Conservation (phyloP, 2,113 vertebrate species). For the Pygathrix nemaeus region DNA sequence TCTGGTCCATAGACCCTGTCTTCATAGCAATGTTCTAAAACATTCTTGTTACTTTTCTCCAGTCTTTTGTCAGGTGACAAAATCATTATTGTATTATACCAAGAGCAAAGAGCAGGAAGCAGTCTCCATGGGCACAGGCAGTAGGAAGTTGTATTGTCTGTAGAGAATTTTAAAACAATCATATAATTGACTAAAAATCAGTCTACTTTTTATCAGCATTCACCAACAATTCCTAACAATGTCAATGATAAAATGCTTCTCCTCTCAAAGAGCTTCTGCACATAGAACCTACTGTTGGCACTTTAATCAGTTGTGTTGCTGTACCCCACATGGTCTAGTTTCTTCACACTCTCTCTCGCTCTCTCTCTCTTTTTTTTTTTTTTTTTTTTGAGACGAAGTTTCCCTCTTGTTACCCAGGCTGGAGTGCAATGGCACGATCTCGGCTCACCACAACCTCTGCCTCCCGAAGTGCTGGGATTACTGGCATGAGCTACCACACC, state of each 20-base stretch:
- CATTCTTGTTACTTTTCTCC: background rate
- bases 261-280: background rate
- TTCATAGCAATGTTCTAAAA: background rate
- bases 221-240: background rate
- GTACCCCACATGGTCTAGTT: background rate
- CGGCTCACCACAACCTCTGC: too few relatives aligned
- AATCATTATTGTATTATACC: background rate
- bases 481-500: too few relatives aligned
- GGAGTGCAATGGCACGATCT: too few relatives aligned
- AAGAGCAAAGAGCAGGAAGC: background rate
- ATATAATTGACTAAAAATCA: background rate
- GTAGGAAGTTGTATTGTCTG: background rate
- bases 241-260: background rate
- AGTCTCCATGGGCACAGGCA: background rate
- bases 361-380: background rate
- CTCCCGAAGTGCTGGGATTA: too few relatives aligned
- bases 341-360: background rate
- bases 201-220: background rate
- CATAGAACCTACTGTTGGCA: background rate
- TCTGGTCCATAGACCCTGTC: too few relatives aligned
- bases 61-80: background rate
- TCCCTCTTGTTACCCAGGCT: too few relatives aligned
- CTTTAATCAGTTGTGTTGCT: background rate
- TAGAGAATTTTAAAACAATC: constrained; percentile 4
- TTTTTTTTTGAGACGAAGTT: too few relatives aligned